Base-by-base conservation (phyloP, 2,113 vertebrate genomes). In the Aldabrachelys gigantea region DNA sequence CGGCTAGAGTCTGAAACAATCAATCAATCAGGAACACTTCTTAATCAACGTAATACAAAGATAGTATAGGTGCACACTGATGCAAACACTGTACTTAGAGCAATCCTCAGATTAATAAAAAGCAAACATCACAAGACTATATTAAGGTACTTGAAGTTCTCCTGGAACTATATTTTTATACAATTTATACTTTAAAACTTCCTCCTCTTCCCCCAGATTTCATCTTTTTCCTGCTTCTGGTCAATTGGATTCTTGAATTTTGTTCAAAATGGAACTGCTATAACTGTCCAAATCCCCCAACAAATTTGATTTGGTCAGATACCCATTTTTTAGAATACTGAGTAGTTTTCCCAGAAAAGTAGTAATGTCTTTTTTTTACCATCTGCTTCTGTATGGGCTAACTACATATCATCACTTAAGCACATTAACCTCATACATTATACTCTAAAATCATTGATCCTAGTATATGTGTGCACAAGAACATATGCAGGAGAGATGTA, bases 1-100 rank as follows among this genome's bases (percentile, higher is more conserved):
- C 99, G 88, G 98, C 97, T 97, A 99, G 98, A 41, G 98, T 98
- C 98, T 99, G 92, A 4, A 97, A 80, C 44, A 95, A 56, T 49
- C 56, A 95, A 56, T 49, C 56, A 97, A 44, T 50, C 41, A 96
- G 47, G 75, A 47, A 90, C 3, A 95, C n/a, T 86, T 92, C 85
- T 94, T 93, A 57, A 65, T 84, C 91, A 27, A 54, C 56, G 81
- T 80, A 83, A 1, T 35, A 54, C 56, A 41, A 69, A 44, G 80
- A 87, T 29, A 65, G 38, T 10, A 76, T 2, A 91, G n/a, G 81
- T 0, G 12, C 49, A 92, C 88, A 88, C 57, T 78, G 53, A 82
- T 57, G 59, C 0, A 84, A 35, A 91, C 24, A 89, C 8, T 54
- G 21, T 85, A 93, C 93, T 35, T 35, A 21, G 17, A 72, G n/a